Evolutionary conservation across 2,113 vertebrate species (phyloP), one percentile per base, ranked within the genome.

Genomic region (Proteles cristata): DNA sequence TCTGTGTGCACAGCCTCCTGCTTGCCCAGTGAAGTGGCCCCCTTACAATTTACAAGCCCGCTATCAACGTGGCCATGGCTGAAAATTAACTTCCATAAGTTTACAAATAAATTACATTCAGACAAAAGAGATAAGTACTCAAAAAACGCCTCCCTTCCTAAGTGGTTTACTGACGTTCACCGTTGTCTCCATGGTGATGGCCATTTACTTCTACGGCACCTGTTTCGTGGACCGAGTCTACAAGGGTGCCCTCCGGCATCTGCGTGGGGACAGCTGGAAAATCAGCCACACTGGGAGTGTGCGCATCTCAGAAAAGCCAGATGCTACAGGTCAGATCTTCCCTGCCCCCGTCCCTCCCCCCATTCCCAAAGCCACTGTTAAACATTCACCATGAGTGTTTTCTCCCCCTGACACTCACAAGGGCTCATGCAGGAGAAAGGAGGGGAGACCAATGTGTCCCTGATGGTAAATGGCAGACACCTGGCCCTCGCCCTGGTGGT

Each of bases 71-170:
- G 35, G 65, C 17, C 90, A 68, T 43, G 73, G 35, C 21, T 58
- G 43, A 50, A 94, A 85, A 48, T 68, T 39, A 66, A 97, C 83
- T 89, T 58, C 81, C 26, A n/a, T 53, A 28, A 71, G n/a, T 23
- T 50, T 85, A 55, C n/a, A 68, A 45, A 55, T 87, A 48, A 92
- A 33, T 63, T 12, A 35, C n/a, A 82, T 48, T 65, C 79, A 94
- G 82, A 83, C 63, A 81, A 66, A 73, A 43, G 12, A 73, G 55
- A 12, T 65, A 55, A 61, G 53, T 28, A 39, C 55, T 79, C 23
- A 50, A 85, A 82, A 80, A 82, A 76, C 12, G 43, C 55, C 77
- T 55, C 33, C 53, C 43, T 82, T 90, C 71, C 45, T 91, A 28
- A n/a, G 81, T 69, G 76, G 65, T 66, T 85, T 43, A 35, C 53